These are phyloP conservation scores for Cyclargus thomasi DNA, from an alignment of 1,140 invertebrate genomes.

Conservation along the genomic window DNA sequence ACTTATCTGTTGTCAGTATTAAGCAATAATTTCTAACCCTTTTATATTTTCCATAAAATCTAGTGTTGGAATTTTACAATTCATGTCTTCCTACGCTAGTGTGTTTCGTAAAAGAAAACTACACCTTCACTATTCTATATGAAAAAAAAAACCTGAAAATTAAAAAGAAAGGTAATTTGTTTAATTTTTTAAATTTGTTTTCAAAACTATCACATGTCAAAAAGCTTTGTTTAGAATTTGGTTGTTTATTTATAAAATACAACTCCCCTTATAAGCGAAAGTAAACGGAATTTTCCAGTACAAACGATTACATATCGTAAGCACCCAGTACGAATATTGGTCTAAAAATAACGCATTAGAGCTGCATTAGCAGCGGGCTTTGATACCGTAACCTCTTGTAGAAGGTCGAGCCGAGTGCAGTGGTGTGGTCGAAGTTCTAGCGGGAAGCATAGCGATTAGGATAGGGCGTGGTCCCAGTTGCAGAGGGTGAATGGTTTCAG, in stretches of 20 bases:
- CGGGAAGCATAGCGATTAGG: not conserved
- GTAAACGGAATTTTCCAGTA: not conserved
- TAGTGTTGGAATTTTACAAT: too few species aligned
- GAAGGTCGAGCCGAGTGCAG: conserved; percentile 46
- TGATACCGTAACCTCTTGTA: conserved; percentile 35
- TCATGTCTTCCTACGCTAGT: too few species aligned
- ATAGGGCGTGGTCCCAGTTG: conserved; percentile 5
- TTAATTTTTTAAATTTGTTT: too few species aligned
- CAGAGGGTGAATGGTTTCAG: conserved; percentile 12
- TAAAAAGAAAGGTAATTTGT: too few species aligned
- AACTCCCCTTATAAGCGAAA: not conserved
- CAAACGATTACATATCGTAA: too few species aligned
- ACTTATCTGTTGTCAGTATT: too few species aligned
- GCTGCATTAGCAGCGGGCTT: conserved; percentile 43
- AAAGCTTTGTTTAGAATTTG: not conserved
- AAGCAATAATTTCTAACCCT: too few species aligned
- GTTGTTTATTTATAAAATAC: not conserved
- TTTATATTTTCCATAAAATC: too few species aligned
- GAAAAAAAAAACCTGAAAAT: too few species aligned
- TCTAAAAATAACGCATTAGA: conserved; percentile 32
- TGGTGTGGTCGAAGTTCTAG: not conserved
- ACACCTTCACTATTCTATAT: too few species aligned
- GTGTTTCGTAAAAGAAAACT: too few species aligned
- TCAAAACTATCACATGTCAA: too few species aligned
- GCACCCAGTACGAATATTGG: conserved; percentile 2